These are phyloP conservation scores for Sebastes miniatus DNA, from an alignment of 2,797 vertebrate genomes.

Conservation along the genomic window DNA sequence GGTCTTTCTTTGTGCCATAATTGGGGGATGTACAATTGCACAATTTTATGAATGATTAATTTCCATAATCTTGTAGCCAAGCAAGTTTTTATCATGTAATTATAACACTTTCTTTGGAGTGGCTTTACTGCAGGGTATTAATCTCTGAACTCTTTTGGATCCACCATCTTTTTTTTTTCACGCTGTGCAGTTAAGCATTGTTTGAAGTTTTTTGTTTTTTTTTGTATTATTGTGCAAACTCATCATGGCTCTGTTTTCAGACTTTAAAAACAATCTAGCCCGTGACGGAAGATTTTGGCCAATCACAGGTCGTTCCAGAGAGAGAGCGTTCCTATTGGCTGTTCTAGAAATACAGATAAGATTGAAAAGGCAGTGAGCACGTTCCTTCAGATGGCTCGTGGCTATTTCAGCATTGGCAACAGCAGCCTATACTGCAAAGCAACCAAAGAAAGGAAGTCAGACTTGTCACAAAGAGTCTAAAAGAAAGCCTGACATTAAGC, in stretches of 20 bases:
- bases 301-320: neutral
- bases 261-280: neutral
- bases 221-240: neutral
- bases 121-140: neutral
- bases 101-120: neutral
- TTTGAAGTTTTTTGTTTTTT: neutral
- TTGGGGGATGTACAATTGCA: neutral
- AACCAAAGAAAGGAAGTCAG: too few species aligned
- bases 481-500: too few species aligned
- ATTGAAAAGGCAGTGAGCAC: too few species aligned
- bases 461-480: too few species aligned
- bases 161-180: neutral
- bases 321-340: neutral
- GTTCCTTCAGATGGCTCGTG: too few species aligned
- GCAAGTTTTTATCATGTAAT: neutral
- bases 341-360: neutral
- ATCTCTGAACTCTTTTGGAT: neutral
- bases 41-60: neutral
- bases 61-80: neutral
- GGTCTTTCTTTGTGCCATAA: neutral
- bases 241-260: too few species aligned
- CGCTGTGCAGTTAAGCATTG: neutral
- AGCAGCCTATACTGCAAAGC: too few species aligned
- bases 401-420: too few species aligned
- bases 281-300: neutral